Evolutionary conservation across 2,888 invertebrate genomes (phyloP).

Genomic region (Eristalis tenax): DNA sequence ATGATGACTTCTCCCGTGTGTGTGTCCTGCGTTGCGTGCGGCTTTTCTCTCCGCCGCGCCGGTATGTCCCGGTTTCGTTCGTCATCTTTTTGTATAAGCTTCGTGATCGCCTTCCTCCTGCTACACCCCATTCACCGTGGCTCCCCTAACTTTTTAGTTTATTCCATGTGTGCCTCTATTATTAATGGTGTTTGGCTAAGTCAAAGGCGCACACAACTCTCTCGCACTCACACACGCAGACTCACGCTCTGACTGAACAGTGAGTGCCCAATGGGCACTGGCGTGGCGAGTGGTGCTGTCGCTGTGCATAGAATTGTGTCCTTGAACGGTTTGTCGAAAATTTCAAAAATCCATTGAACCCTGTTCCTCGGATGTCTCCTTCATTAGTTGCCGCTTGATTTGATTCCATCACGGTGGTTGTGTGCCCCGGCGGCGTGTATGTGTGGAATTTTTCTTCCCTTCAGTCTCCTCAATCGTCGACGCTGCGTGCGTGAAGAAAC

Average conservation of each 20-base stretch:
- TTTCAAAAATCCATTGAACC: constrained; percentile 61
- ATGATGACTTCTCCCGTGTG: neutral
- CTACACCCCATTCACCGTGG: neutral
- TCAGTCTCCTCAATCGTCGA: no score
- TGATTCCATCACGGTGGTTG: neutral
- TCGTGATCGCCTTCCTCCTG: neutral
- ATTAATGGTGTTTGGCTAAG: constrained; percentile 45
- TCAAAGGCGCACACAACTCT: constrained; percentile 10
- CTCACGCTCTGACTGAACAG: neutral
- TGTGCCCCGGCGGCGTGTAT: neutral
- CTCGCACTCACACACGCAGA: neutral
- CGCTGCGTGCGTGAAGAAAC: no score
- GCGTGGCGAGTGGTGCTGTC: no score
- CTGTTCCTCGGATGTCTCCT: constrained; percentile 28
- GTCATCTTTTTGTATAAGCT: neutral
- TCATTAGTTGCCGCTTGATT: constrained; percentile 17
- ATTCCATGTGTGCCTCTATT: constrained; percentile 10
- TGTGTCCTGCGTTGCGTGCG: neutral
- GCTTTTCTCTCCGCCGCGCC: neutral
- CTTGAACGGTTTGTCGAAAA: constrained; percentile 64
- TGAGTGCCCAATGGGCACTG: neutral
- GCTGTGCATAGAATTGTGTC: constrained; percentile 63
- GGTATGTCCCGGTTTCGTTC: neutral
- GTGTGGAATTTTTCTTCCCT: neutral
- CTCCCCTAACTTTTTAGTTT: neutral